phyloP scores from a whole-genome alignment of 2,888 invertebrate species.

The Cotesia congregata region DNA sequence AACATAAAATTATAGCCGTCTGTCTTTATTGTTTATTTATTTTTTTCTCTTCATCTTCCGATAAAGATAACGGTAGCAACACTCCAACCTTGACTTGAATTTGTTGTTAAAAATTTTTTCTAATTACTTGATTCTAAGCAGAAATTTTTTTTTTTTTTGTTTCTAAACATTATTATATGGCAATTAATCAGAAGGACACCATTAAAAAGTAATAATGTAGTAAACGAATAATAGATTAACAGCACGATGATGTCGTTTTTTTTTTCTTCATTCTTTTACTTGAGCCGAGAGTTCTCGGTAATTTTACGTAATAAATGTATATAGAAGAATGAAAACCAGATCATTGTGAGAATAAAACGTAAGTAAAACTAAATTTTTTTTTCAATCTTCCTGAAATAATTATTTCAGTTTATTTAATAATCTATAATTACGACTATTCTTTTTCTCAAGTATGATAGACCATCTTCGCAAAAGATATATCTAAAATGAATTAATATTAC shows the following conservation, averaged over 20 bases:
- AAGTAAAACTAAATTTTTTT: not conserved
- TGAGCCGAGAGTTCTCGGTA: not conserved
- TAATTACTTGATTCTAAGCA: not conserved
- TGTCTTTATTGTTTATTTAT: not conserved
- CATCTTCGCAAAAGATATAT: not conserved
- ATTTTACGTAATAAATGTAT: not conserved
- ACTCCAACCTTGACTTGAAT: not conserved
- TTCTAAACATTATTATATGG: not conserved
- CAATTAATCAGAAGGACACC: not conserved
- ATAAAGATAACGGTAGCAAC: not conserved
- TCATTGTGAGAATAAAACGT: not conserved
- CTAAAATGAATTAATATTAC: conserved; percentile 8
- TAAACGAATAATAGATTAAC: conserved; percentile 18
- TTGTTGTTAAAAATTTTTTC: not conserved
- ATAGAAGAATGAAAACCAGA: not conserved
- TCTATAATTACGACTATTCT: not conserved
- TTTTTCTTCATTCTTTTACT: not conserved
- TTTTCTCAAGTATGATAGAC: not conserved
- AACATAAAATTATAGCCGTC: not conserved
- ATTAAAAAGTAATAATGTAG: not conserved
- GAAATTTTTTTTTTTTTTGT: not conserved
- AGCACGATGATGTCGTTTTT: not conserved
- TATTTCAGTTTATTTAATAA: not conserved
- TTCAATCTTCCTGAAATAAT: not conserved
- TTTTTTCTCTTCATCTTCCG: not conserved